Conservation (phyloP, 2,888 invertebrate species). For the Heliothis peltigera region DNA sequence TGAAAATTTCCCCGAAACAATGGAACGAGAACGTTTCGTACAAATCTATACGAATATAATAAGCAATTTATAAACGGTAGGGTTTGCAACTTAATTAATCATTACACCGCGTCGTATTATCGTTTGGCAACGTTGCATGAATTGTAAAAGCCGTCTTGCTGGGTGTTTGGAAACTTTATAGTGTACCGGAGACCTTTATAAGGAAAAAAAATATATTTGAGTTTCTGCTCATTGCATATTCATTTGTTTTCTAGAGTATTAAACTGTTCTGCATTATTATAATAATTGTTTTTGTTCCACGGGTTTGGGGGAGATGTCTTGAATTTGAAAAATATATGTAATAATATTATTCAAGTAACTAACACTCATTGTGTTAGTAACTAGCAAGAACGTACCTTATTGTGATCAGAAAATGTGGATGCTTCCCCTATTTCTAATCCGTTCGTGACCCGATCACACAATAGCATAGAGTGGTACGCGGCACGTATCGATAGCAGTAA, state of each 20-base stretch:
- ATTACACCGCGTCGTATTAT: constrained; percentile 39
- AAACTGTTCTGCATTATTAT: constrained; percentile 40
- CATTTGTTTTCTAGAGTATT: constrained; percentile 46
- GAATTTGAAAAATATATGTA: constrained; percentile 12
- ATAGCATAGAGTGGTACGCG: constrained; percentile 49
- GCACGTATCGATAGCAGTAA: constrained; percentile 50
- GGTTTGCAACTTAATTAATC: constrained; percentile 52
- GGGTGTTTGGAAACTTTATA: constrained; percentile 43
- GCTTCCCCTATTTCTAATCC: constrained; percentile 30
- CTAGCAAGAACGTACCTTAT: too few species aligned
- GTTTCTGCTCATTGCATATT: constrained; percentile 47
- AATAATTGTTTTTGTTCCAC: constrained; percentile 20
- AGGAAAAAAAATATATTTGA: constrained; percentile 46
- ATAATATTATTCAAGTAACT: too few species aligned
- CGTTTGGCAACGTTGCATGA: constrained; percentile 57
- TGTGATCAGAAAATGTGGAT: constrained; percentile 15
- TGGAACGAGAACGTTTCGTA: constrained; percentile 26
- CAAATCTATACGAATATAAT: constrained; percentile 45
- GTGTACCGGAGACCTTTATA: constrained; percentile 32
- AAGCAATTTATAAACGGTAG: constrained; percentile 43
- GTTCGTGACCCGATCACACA: constrained; percentile 25
- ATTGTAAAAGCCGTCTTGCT: constrained; percentile 36
- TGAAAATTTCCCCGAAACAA: constrained; percentile 62
- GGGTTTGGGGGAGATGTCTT: constrained; percentile 7
- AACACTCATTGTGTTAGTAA: too few species aligned